Base-by-base conservation (phyloP, 1,140 invertebrate species). In the Pinna nobilis region DNA sequence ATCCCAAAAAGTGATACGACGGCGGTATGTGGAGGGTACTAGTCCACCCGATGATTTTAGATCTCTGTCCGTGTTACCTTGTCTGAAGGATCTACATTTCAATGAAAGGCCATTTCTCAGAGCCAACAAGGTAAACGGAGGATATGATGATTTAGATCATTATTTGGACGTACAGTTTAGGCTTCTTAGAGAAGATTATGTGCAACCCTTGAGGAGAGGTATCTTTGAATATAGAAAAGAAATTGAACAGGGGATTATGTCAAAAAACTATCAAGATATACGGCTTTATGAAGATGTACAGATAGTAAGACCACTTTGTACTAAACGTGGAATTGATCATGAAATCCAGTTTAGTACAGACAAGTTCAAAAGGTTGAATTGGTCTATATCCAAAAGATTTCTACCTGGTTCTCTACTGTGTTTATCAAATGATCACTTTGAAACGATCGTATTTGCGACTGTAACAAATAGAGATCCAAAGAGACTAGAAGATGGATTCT, bases 91-190 rank as follows among this genome's bases (percentile, higher is more conserved):
- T 59, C 68, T 90, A 28, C 64, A 81, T 7, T 59, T 75, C 18
- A 61, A 80, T 23, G 57, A 80, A 35, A 71, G 74, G 47, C 82
- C 88, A 23, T 92, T 90, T 86, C 73, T 94, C 11, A 87, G 92
- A 3, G 87, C 90, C 13, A 94, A 93, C 83, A 91, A 92, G 49
- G 82, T 91, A 0, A 77, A 91, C 35, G 93, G 93, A 2, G 80
- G 86, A 0, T 95, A 94, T 84, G 76, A 87, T 6, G 87, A 91
- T 82, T 88, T 92, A 0, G 90, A 94, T 32, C 92, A 95, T 76
- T 96, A 96, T 82, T 85, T 96, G 13, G 94, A 95, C 80, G 90
- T 93, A 0, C 95, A 96, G 78, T 95, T 94, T 81, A 87, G 93
- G 13, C 87, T 95, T 2, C 85, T 96, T 25, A 85, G 93, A 13